Percentiles rank a stretch among this genome's conserved stretches.
These are phyloP conservation scores for Arnoldichthys spilopterus DNA, from an alignment of 2,797 vertebrate species.

Conservation along the genomic window DNA sequence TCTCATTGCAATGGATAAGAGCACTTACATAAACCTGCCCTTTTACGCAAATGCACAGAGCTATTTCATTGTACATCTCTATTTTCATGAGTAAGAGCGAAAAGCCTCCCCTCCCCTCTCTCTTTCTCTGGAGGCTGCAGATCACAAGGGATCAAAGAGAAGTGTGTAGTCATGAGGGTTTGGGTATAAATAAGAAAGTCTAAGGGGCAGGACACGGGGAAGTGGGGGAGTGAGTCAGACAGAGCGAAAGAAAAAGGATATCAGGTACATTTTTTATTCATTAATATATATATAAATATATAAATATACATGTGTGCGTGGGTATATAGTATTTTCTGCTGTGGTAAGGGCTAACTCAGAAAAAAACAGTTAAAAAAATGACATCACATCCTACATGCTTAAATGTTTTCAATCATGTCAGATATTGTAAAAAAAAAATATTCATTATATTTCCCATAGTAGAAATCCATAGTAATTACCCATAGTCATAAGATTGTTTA, in stretches of 20 bases:
- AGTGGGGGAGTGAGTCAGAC: conserved; percentile 32
- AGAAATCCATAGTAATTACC: too few species aligned
- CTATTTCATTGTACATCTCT: not conserved
- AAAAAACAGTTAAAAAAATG: too few species aligned
- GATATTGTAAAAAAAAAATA: too few species aligned
- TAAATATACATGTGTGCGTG: too few species aligned
- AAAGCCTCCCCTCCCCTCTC: not conserved
- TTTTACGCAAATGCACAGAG: conserved; percentile 6
- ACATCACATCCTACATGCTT: too few species aligned
- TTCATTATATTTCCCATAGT: too few species aligned
- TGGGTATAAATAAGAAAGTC: conserved; percentile 48
- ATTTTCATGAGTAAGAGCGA: too few species aligned
- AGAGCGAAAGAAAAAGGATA: conserved; percentile 33
- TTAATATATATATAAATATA: not conserved
- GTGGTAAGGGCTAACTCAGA: not conserved
- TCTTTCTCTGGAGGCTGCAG: conserved; percentile 22
- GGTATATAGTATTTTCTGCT: not conserved
- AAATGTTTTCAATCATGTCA: too few species aligned
- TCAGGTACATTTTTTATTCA: conserved; percentile 40
- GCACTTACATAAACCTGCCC: conserved; percentile 8
- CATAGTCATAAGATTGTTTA: too few species aligned
- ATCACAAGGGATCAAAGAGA: conserved; percentile 67
- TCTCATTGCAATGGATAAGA: not conserved
- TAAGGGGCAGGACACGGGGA: conserved; percentile 31
- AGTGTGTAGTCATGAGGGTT: conserved; percentile 51